Evolutionary conservation across 2,113 vertebrate species (phyloP), one percentile per base, ranked within the genome.

Genomic region (Myiagra hebetior): DNA sequence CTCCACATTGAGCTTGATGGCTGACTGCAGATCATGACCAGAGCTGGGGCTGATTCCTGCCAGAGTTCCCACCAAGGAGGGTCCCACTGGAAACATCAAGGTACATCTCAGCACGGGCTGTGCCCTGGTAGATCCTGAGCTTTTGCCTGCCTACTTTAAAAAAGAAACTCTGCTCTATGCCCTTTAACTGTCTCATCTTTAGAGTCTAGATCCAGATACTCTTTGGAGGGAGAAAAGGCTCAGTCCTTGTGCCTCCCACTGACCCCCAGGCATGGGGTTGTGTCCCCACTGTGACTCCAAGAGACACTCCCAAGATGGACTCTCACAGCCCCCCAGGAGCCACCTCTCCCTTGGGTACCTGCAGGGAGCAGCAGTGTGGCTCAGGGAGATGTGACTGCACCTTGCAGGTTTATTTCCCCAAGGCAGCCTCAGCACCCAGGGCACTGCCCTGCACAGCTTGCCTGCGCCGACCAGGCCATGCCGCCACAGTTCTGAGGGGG

Each of bases 391-490:
- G 35, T 72, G 41, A 4, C 24, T 21, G 10, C 7, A 41, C 16
- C 10, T 83, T n/a, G 22, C 7, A 20, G 31, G 9, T 73, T 75
- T 53, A 10, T 56, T 76, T 88, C 41, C 47, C 16, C 17, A 46
- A 49, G 42, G 24, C 26, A 28, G 13, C 26, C 60, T 23, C 2
- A 5, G 28, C 6, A 2, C 15, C 22, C 4, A 0, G 0, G 4
- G n/a, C 33, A 19, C 13, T 37, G 5, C 10, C 5, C 35, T 24
- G 24, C 19, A 15, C 35, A 16, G 30, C 2, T 0, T 0, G 0
- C 7, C 21, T 31, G 41, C 0, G 0, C 67, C 0, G 0, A 7
- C 5, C 21, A 1, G 8, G 28, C 0, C 0, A 6, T 31, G 30
- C 23, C 30, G 37, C 11, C 27, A 1, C 12, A 2, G 26, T 6